phyloP scores from a whole-genome alignment of 2,888 invertebrate species.

The Spisula solida region DNA sequence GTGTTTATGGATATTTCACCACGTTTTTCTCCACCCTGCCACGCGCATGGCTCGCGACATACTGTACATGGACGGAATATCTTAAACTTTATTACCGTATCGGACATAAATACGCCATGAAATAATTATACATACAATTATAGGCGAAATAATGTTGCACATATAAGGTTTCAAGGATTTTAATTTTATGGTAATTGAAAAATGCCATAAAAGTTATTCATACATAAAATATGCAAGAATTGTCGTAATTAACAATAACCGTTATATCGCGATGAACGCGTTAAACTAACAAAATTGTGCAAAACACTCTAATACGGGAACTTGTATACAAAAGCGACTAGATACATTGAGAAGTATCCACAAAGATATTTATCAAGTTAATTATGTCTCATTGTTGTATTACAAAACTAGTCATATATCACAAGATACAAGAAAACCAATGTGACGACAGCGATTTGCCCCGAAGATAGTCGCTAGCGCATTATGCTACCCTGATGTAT shows the following conservation, averaged over 20 bases:
- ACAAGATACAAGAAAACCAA: background rate
- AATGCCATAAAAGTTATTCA: background rate
- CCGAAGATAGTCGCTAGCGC: background rate
- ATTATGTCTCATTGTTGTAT: background rate
- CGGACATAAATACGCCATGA: no score
- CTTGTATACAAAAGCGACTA: background rate
- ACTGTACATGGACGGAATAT: background rate
- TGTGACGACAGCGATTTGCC: conserved; percentile 12
- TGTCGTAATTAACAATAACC: background rate
- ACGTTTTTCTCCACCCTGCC: background rate
- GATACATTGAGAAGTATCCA: background rate
- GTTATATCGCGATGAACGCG: background rate
- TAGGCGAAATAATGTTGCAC: background rate
- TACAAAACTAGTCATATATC: no score
- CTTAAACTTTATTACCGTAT: no score
- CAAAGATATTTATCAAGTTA: background rate
- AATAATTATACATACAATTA: background rate
- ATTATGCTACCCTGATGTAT: background rate
- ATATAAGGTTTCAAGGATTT: background rate
- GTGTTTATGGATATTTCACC: no score
- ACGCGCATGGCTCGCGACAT: conserved; percentile 9
- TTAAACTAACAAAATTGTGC: background rate
- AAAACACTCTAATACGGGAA: background rate
- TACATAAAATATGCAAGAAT: conserved; percentile 17
- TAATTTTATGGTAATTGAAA: conserved; percentile 19